Percentiles rank a stretch among this genome's conserved stretches.
phyloP scores from a whole-genome alignment of 1,140 invertebrate genomes.

The Rhagoletis zephyria region DNA sequence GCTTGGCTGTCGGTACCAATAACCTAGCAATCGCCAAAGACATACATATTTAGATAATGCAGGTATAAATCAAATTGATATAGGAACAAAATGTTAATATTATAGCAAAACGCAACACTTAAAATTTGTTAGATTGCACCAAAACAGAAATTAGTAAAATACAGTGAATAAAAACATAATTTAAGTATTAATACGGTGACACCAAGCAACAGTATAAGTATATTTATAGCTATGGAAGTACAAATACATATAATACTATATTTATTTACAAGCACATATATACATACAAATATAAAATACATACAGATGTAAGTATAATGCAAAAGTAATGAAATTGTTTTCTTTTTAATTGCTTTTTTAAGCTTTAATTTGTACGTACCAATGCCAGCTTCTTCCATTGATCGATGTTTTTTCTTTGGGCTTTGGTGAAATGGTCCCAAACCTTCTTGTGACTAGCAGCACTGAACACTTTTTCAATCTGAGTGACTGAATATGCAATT shows the following conservation, averaged over 20 bases:
- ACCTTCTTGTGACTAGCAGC: slow-evolving; percentile 96
- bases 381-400: slow-evolving; percentile 96
- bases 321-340: slow-evolving; percentile 34
- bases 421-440: slow-evolving; percentile 99
- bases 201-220: not conserved
- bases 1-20: too few species aligned
- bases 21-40: too few species aligned
- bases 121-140: too few species aligned
- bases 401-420: slow-evolving; percentile 97
- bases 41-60: too few species aligned
- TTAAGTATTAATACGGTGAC: not conserved
- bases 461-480: slow-evolving; percentile 96
- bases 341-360: slow-evolving; percentile 17
- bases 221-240: slow-evolving; percentile 25
- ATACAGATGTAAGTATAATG: not conserved
- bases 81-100: too few species aligned
- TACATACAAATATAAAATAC: slow-evolving; percentile 45
- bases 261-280: not conserved
- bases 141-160: not conserved
- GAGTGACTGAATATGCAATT: slow-evolving; percentile 86
- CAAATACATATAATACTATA: not conserved
- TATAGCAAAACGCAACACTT: too few species aligned
- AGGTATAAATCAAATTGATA: too few species aligned
- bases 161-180: not conserved
- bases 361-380: slow-evolving; percentile 81